Base-by-base conservation (phyloP, 1,140 invertebrate species). In the Globodera ellingtonae region DNA sequence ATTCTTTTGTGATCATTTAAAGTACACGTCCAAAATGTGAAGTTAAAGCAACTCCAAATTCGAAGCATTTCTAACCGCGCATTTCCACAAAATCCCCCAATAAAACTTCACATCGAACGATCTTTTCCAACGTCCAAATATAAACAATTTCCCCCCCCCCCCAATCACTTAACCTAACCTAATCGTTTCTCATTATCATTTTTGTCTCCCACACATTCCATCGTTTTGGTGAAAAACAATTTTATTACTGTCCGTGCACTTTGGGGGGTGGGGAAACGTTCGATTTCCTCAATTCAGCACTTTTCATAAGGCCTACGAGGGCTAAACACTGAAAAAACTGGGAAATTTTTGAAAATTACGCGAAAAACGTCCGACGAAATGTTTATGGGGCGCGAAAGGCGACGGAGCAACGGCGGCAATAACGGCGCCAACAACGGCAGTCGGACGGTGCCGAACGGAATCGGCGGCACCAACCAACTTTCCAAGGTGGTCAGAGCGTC, bases 401-500 rank as follows among this genome's bases (percentile, higher is more conserved):
- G 44, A 13, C 44, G 74, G 8, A 47, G 67, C 67, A 66, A 76
- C 66, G 74, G 67, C 47, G 35, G 35, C 4, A 10, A 35, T 47
- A 66, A 76, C 66, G 74, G 67, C 47, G 35, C 9, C 4, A 10
- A 35, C 10, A 66, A 35, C 46, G 74, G 52, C 13, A n/a, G 18
- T 35, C 35, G 35, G 5, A 62, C 50, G 18, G 15, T 62, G 56
- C 13, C 56, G 6, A 62, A 62, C 18, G 56, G 56, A 21, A 62
- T 44, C 35, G 52, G 52, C 15, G 67, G 74, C 48, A 66, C 46
- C 9, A 47, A 69, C 15, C 18, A 47, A 24, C 24, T 76, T 44
- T 52, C 18, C 74, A 76, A 69, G 44, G 74, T 76, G 48, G 67
- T 21, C 8, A 70, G 67, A 5, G 67, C 13, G 67, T 44, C 35